These are phyloP conservation scores for Ormyrus nitidulus DNA, from an alignment of 2,888 invertebrate species.

Conservation along the genomic window DNA sequence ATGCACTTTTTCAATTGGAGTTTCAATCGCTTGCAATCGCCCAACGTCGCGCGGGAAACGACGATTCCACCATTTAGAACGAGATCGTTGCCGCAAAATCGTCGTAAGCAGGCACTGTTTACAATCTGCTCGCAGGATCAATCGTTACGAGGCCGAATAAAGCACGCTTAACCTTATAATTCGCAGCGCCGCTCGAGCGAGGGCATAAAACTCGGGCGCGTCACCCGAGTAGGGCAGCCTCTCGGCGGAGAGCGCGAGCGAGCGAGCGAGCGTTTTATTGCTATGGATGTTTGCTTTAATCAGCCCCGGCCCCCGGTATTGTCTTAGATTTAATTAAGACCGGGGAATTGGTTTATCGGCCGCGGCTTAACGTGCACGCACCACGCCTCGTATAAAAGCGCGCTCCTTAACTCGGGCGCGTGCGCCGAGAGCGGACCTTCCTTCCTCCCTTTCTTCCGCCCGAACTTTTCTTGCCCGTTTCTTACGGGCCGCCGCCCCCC, in stretches of 20 bases:
- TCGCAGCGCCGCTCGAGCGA: not conserved
- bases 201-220: not conserved
- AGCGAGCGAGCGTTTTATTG: constrained; percentile 62
- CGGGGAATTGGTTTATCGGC: constrained; percentile 70
- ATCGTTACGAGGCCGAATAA: not conserved
- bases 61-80: no score
- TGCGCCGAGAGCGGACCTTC: not conserved
- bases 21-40: no score
- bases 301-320: constrained; percentile 63
- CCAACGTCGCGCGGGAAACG: no score
- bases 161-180: not conserved
- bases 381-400: constrained; percentile 41
- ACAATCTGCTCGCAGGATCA: not conserved
- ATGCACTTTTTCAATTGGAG: no score
- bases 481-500: not conserved
- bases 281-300: constrained; percentile 70
- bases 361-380: constrained; percentile 48
- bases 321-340: constrained; percentile 73
- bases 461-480: constrained; percentile 28
- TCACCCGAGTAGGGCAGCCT: constrained; percentile 20
- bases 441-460: constrained; percentile 16
- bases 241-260: constrained; percentile 4
- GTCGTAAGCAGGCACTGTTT: not conserved
- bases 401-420: not conserved
- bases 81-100: no score